Conservation (phyloP, 2,888 invertebrate species). For the Leptinotarsa juncta region DNA sequence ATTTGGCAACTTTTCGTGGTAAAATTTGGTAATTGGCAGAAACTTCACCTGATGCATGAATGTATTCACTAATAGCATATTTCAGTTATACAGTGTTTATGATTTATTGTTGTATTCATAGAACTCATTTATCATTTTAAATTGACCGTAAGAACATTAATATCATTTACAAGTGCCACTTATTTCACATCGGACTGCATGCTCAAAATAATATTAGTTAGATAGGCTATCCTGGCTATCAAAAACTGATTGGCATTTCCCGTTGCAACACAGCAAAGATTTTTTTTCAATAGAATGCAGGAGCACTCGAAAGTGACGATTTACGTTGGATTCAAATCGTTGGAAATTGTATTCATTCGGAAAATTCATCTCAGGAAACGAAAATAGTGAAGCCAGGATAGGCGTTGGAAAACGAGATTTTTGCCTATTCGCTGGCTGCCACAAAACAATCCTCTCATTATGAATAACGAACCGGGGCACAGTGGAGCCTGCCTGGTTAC, state of each 20-base stretch:
- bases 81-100: neutral
- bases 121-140: constrained; percentile 10
- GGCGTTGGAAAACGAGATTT: too few species aligned
- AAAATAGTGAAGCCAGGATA: too few species aligned
- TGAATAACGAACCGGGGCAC: too few species aligned
- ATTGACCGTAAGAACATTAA: neutral
- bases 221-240: neutral
- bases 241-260: neutral
- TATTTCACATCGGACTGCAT: neutral
- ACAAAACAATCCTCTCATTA: too few species aligned
- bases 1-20: neutral
- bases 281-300: too few species aligned
- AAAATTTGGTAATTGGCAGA: neutral
- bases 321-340: too few species aligned
- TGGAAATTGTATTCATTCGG: too few species aligned
- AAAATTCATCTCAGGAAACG: too few species aligned
- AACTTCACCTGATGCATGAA: neutral
- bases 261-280: too few species aligned
- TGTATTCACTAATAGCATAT: neutral
- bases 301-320: too few species aligned
- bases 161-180: neutral
- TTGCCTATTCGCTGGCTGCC: too few species aligned
- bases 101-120: neutral
- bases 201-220: neutral
- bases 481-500: too few species aligned